Percentiles rank a stretch among this genome's conserved stretches.
Evolutionary conservation across 2,797 vertebrate species (phyloP).

Genomic region (Sparus aurata): DNA sequence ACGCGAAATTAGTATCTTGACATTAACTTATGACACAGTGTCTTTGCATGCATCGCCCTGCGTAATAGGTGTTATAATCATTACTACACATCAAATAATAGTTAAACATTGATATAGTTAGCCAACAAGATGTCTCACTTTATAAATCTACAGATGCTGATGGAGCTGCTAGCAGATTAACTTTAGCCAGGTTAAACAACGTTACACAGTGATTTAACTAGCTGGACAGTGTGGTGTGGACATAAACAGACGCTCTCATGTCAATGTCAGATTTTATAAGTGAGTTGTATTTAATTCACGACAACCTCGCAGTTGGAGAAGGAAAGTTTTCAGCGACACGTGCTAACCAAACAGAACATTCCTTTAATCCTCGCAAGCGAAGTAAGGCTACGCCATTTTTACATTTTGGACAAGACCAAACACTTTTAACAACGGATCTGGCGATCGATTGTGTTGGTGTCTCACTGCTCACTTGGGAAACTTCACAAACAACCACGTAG

Average conservation of each 20-base stretch:
- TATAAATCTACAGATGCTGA: background rate
- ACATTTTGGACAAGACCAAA: background rate
- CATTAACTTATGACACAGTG: background rate
- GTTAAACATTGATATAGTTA: background rate
- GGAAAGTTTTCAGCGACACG: conserved; percentile 62
- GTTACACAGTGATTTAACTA: background rate
- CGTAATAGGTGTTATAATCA: too few relatives aligned
- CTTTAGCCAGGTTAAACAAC: background rate
- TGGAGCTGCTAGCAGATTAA: conserved; percentile 38
- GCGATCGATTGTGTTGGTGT: background rate
- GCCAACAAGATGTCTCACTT: background rate
- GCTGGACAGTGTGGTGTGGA: background rate
- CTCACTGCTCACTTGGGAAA: background rate
- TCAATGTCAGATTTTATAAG: accelerated
- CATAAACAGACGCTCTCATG: accelerated
- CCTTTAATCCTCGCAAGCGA: background rate
- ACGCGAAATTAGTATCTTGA: accelerated
- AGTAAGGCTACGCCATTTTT: background rate
- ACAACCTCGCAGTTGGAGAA: background rate
- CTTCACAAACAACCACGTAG: conserved; percentile 8
- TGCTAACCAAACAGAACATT: conserved; percentile 22
- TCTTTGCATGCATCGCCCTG: accelerated
- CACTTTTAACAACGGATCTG: accelerated
- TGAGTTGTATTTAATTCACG: background rate
- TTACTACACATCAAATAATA: accelerated